Percentiles rank a stretch among this genome's conserved stretches.
phyloP scores from a whole-genome alignment of 2,797 vertebrate genomes.

The Podarcis lilfordi region DNA sequence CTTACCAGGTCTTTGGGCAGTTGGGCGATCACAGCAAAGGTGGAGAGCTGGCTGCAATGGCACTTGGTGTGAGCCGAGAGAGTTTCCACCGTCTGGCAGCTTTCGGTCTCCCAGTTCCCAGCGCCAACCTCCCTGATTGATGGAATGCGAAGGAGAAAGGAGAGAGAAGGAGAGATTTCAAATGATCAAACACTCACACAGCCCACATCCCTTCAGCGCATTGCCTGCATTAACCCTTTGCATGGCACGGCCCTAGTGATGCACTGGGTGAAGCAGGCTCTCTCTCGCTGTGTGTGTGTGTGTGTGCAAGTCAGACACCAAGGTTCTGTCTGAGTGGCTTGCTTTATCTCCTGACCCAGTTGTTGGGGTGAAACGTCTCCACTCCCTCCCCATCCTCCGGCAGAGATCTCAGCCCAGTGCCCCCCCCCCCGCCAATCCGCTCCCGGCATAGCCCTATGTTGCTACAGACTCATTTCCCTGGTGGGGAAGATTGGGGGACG shows the following conservation, averaged over 20 bases:
- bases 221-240: slow-evolving; percentile 42
- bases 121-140: slow-evolving; percentile 90
- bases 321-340: background rate
- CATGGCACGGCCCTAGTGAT: background rate
- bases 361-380: background rate
- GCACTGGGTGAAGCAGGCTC: background rate
- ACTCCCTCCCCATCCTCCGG: background rate
- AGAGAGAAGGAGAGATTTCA: slow-evolving; percentile 40
- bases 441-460: background rate
- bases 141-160: slow-evolving; percentile 24
- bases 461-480: background rate
- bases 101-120: slow-evolving; percentile 95
- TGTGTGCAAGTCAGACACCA: background rate
- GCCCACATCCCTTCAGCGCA: slow-evolving; percentile 3
- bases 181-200: slow-evolving; percentile 7
- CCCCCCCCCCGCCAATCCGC: background rate
- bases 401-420: background rate
- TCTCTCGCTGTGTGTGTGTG: background rate
- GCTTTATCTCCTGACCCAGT: slow-evolving; percentile 11
- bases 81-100: slow-evolving; percentile 94
- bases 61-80: slow-evolving; percentile 95
- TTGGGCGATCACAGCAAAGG: slow-evolving; percentile 94
- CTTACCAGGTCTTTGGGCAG: slow-evolving; percentile 96
- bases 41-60: slow-evolving; percentile 95
- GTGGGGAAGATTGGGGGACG: background rate